Evolutionary conservation across 2,113 vertebrate genomes (phyloP), one percentile per base, ranked within the genome.

Genomic region (Perccottus glenii): DNA sequence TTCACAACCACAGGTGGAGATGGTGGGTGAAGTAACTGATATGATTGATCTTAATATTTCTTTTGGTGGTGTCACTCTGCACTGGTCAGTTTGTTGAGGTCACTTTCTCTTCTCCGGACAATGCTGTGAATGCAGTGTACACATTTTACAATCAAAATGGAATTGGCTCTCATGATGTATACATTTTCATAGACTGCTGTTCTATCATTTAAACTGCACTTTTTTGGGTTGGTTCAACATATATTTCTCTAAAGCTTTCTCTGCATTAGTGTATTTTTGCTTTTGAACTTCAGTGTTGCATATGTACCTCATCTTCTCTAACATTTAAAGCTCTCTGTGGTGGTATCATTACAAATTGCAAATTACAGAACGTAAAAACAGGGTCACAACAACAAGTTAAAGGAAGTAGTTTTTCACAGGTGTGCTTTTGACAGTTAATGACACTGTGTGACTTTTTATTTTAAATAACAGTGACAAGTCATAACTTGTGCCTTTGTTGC

Each of bases 91-190:
- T 51, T 49, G 40, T 14, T 0, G 46, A 59, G 63, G 65, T 80
- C 53, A 67, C 57, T 40, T 12, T 74, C 66, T 71, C 33, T 51
- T 59, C 67, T 33, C 64, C 50, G 65, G 45, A 75, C 45, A 11
- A 45, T 72, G 48, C 16, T 9, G 74, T 49, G 32, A 58, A 52
- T 67, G 65, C 42, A 65, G 27, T 58, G 53, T 80, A 81, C 86
- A 84, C 84, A 73, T 85, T 87, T 81, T 64, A 50, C 52, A 80
- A 65, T 40, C 27, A 53, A 69, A 64, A 44, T 79, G 61, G 38
- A 71, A 51, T 61, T 49, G 0, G 32, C 42, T 43, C 51, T 60
- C n/a, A 40, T 27, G 19, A 27, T 27, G 3, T 27, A 2, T 3
- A 27, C 19, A 27, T 27, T 27, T 27, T 3, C 19, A 2, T 27